Evolutionary conservation across 2,797 vertebrate species (phyloP).

Genomic region (Babyrousa celebensis): DNA sequence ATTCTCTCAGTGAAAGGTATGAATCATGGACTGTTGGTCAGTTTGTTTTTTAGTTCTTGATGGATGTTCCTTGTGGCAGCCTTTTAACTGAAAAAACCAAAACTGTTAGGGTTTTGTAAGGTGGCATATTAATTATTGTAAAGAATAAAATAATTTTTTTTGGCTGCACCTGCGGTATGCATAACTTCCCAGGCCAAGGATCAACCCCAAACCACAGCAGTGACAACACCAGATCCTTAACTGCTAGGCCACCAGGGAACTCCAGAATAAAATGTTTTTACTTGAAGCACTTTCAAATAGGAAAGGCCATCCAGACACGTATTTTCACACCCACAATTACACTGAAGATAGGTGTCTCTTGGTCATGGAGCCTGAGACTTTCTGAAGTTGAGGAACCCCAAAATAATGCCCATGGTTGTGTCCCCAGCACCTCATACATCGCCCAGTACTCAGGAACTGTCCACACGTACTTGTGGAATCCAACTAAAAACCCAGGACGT

Average conservation of each 20-base stretch:
- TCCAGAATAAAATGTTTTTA: conserved; percentile 31
- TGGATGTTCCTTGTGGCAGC: not conserved
- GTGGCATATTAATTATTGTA: conserved; percentile 14
- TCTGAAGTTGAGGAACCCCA: not conserved
- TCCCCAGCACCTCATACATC: not conserved
- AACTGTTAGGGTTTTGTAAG: not conserved
- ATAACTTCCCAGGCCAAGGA: too few species aligned
- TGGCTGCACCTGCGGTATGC: too few species aligned
- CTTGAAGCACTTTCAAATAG: conserved; percentile 51
- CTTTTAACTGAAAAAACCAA: not conserved
- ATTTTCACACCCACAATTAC: not conserved
- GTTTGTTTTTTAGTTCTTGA: conserved; percentile 46
- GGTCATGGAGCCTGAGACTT: conserved; percentile 20
- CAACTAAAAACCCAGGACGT: not conserved
- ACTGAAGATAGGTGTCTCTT: conserved; percentile 42
- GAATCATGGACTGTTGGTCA: not conserved
- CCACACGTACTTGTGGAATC: not conserved
- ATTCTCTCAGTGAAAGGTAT: not conserved
- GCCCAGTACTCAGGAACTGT: not conserved
- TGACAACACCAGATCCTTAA: too few species aligned
- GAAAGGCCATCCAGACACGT: conserved; percentile 34
- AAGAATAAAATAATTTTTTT: conserved; percentile 39
- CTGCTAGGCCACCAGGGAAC: too few species aligned
- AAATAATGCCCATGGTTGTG: not conserved
- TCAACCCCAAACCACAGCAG: too few species aligned